Evolutionary conservation across 2,888 invertebrate genomes (phyloP), one percentile per base, ranked within the genome.

Genomic region (Mythimna albipuncta): DNA sequence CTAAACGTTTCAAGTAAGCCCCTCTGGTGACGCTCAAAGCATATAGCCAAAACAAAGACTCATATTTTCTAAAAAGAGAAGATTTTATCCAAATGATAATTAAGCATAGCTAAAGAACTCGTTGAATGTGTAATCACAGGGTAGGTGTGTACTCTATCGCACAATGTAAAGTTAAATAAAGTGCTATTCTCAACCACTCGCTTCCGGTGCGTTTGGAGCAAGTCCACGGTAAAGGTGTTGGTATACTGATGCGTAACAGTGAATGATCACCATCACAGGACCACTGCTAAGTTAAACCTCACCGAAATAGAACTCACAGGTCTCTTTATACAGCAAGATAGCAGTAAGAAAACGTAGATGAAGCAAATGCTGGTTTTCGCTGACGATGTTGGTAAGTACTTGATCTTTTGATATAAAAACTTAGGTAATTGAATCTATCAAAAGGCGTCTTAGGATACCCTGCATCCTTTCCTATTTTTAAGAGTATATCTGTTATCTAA

Each of bases 111-210:
- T 75, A 86, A 75, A 82, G 78, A 85, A 69, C 50, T 71, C 50
- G 44, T 71, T 83, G 82, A 76, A 84, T 82, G 79, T 70, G 58
- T 87, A 87, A 86, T 85, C 67, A 82, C 47, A 77, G 75, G 74
- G 85, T 76, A 59, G 38, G 55, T 80, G 19, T 19, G n/a, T 47
- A 64, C 72, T 72, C 16, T 66, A 74, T 64, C 69, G 65, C 58
- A 83, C 78, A 78, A 69, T 79, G 50, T 69, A 74, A 69, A 89
- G 88, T 87, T 85, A 84, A 85, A 85, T 85, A 81, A 87, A 89
- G 87, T 87, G 84, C 85, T 87, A 81, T 80, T 87, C 83, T 81
- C 88, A 89, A 91, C 87, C 81, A 89, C 84, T 79, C 44, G 82
- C 85, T 91, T 92, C 92, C 91, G 89, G 85, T 79, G 55, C 69